Conservation (phyloP, 2,797 vertebrate species). For the Manis javanica region DNA sequence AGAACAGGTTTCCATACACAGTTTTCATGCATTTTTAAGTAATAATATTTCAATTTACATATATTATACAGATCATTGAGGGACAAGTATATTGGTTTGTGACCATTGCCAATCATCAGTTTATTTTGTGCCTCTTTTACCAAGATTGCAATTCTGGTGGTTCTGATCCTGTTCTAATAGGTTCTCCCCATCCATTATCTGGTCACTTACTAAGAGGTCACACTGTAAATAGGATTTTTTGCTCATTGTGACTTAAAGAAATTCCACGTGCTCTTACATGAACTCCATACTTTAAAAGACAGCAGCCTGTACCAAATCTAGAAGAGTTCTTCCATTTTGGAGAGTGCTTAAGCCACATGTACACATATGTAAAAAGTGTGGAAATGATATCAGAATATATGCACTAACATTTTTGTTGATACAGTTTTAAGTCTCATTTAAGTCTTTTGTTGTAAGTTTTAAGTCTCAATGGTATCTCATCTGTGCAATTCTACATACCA, state of each 20-base stretch:
- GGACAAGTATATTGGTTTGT: background rate
- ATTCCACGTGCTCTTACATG: background rate
- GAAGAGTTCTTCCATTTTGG: background rate
- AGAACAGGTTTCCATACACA: conserved; percentile 56
- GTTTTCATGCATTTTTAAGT: conserved; percentile 39
- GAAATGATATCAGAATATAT: background rate
- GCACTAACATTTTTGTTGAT: background rate
- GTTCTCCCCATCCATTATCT: background rate
- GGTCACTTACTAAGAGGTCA: background rate
- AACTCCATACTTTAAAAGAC: conserved; percentile 33
- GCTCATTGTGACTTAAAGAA: conserved; percentile 17
- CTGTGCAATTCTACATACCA: conserved; percentile 27
- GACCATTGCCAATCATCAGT: conserved; percentile 1
- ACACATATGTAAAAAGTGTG: background rate
- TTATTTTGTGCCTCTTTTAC: background rate
- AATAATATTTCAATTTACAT: conserved; percentile 14
- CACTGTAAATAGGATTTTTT: background rate
- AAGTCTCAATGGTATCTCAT: background rate
- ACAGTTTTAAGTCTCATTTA: background rate
- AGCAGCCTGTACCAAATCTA: conserved; percentile 27
- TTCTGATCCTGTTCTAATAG: background rate
- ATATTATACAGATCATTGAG: conserved; percentile 18
- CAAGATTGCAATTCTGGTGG: background rate
- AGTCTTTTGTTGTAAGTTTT: background rate
- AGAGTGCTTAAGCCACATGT: background rate